Evolutionary conservation across 37 sponge, comb jelly and placozoan species (phyloP).

Genomic region (Tethya wilhelma): DNA sequence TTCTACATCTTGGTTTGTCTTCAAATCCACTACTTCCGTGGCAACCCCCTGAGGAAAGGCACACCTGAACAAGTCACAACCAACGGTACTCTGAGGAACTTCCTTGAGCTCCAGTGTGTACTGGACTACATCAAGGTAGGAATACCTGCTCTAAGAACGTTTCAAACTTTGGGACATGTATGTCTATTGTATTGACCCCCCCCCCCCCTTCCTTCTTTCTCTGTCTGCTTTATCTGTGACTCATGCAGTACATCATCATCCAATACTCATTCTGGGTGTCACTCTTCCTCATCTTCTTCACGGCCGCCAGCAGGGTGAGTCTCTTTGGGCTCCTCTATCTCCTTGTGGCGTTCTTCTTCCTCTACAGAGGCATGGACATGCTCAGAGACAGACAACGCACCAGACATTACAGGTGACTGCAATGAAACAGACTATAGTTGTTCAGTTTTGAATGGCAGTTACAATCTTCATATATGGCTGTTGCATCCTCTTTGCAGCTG

Average conservation of each 20-base stretch:
- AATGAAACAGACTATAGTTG: too few relatives aligned
- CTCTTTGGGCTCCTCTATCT: conserved; percentile 78
- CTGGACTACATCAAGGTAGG: conserved; percentile 58
- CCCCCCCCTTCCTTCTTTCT: background rate
- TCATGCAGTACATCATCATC: conserved; percentile 55
- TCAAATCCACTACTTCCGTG: conserved; percentile 31
- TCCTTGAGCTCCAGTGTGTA: background rate
- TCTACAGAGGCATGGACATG: conserved; percentile 67
- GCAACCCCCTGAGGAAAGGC: conserved; percentile 19
- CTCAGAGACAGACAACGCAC: conserved; percentile 15
- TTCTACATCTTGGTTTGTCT: conserved; percentile 52
- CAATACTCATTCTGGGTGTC: conserved; percentile 79
- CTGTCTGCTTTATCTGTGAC: background rate
- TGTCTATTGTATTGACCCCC: background rate
- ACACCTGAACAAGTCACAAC: conserved; percentile 3
- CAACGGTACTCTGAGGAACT: background rate
- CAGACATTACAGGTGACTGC: conserved; percentile 4
- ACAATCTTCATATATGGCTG: background rate
- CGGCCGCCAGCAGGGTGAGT: conserved; percentile 63
- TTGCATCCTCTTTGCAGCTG: conserved; percentile 19
- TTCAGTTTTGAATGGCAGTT: too few relatives aligned
- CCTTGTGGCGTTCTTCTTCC: conserved; percentile 51
- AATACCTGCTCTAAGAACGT: background rate
- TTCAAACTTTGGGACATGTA: background rate
- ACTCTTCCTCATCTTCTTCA: conserved; percentile 74